These are phyloP conservation scores for Watsonalla cultraria DNA, from an alignment of 2,888 invertebrate species.

Conservation along the genomic window DNA sequence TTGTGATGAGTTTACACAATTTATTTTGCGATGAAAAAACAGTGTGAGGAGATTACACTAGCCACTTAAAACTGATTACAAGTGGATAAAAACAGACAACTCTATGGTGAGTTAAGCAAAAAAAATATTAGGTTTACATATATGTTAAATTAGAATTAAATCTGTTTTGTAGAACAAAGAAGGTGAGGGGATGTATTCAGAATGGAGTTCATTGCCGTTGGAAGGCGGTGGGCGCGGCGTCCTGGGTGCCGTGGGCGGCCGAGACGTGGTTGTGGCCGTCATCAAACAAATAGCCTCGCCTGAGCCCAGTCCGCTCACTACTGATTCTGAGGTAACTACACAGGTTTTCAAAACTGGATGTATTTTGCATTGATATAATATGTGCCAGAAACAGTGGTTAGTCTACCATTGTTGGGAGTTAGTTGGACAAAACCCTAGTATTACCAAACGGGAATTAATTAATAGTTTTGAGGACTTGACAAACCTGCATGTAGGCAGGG, in stretches of 20 bases:
- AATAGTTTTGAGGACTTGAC: no score
- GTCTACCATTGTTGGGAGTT: no score
- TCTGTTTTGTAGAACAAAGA: conserved; percentile 72
- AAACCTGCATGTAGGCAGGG: no score
- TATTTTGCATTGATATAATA: neutral
- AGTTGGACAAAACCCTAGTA: no score
- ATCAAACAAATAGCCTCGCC: conserved; percentile 90
- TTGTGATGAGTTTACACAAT: neutral
- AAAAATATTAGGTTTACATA: no score
- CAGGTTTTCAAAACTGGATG: neutral
- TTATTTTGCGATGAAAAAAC: no score
- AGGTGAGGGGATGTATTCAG: conserved; percentile 88
- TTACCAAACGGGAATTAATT: no score
- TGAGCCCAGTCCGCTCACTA: conserved; percentile 89
- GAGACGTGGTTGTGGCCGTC: conserved; percentile 89
- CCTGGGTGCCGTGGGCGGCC: conserved; percentile 88
- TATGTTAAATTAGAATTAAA: neutral
- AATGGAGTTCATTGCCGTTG: conserved; percentile 88
- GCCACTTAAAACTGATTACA: no score
- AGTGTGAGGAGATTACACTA: no score
- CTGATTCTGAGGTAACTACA: conserved; percentile 86
- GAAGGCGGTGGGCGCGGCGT: conserved; percentile 87
- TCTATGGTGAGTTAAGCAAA: no score
- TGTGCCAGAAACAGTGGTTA: conserved; percentile 3
- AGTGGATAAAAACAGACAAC: no score